These are phyloP conservation scores for Mareca penelope DNA, from an alignment of 2,797 vertebrate species.

Conservation along the genomic window DNA sequence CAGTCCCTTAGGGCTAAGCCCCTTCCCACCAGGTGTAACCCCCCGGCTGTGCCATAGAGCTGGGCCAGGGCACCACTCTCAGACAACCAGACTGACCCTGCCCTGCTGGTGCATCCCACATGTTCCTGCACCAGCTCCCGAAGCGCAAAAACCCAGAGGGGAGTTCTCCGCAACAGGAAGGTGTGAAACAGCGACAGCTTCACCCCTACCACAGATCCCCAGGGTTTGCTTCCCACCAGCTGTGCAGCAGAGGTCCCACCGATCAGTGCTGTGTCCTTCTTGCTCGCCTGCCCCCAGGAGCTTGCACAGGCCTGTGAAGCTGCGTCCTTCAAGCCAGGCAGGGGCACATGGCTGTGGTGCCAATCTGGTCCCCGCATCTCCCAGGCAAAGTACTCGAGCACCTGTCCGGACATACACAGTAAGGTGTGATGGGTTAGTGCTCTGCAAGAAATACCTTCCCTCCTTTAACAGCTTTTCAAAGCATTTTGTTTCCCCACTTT, in stretches of 20 bases:
- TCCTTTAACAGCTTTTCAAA: neutral
- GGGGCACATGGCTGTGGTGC: neutral
- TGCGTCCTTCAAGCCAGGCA: neutral
- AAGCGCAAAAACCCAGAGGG: neutral
- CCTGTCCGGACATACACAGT: fast-evolving
- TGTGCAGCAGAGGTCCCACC: neutral
- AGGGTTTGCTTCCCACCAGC: neutral
- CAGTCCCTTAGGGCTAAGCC: neutral
- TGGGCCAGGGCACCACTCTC: neutral
- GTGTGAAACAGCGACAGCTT: neutral
- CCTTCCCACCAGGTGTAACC: neutral
- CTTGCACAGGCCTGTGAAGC: neutral
- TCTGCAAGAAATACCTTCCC: neutral
- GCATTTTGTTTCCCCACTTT: neutral
- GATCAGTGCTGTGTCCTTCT: neutral
- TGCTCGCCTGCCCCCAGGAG: neutral
- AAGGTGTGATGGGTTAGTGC: neutral
- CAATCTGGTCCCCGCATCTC: neutral
- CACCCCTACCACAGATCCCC: no score
- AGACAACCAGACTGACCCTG: neutral
- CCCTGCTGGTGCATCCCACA: neutral
- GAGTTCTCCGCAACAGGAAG: neutral
- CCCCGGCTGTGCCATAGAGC: no score
- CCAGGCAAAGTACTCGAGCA: neutral
- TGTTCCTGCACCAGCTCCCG: neutral